These are phyloP conservation scores for Phrynocephalus vlangalii DNA, from an alignment of 2,797 vertebrate genomes.

Conservation along the genomic window DNA sequence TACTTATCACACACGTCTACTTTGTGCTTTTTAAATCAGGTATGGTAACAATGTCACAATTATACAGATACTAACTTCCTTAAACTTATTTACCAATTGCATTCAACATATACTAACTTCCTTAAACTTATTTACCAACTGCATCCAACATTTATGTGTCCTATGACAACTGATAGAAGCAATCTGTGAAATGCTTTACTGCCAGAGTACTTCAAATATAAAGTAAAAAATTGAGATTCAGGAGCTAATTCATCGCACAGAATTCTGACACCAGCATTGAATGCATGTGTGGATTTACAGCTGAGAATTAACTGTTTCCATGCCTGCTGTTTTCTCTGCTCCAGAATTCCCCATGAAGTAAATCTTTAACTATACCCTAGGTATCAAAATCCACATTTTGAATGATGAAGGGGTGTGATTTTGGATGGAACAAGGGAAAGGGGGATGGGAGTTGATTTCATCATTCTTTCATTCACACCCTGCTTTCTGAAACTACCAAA, in stretches of 20 bases:
- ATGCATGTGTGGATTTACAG: not conserved
- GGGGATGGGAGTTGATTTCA: not conserved
- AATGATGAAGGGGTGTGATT: not conserved
- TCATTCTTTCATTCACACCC: not conserved
- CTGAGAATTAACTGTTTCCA: not conserved
- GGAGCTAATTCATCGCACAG: not conserved
- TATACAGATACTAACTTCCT: not conserved
- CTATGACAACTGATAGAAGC: not conserved
- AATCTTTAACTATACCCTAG: not conserved
- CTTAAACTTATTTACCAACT: not conserved
- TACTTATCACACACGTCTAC: not conserved
- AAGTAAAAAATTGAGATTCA: not conserved
- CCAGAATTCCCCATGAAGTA: not conserved
- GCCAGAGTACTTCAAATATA: not conserved
- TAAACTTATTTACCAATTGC: not conserved
- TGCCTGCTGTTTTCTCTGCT: not conserved
- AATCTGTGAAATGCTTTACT: too few species aligned
- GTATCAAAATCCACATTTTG: not conserved
- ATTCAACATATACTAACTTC: not conserved
- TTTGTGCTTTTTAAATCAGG: not conserved
- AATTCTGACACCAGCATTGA: not conserved
- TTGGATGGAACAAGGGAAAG: not conserved
- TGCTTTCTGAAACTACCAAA: not conserved
- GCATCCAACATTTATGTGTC: not conserved
- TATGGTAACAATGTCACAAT: not conserved